Base-by-base conservation (phyloP, 2,113 vertebrate species). In the Rhombomys opimus region DNA sequence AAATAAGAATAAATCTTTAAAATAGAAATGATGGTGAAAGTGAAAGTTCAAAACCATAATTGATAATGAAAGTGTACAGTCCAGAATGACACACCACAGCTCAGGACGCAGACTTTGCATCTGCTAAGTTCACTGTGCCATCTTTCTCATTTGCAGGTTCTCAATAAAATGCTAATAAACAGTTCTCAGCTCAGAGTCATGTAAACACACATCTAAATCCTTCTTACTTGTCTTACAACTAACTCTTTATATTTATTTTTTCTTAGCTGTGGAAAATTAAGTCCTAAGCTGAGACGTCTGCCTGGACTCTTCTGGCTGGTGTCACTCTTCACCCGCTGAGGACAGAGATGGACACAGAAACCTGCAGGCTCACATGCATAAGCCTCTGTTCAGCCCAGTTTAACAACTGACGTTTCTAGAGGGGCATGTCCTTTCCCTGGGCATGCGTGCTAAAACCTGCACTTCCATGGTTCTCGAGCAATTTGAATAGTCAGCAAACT, bases 191-290 rank as follows among this genome's bases (percentile, higher is more conserved):
- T 94, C 41, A 35, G 9, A n/a, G 61, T 59, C 57, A 59, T 32
- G 8, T 90, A 65, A 30, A n/a, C 73, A 27, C 61, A 52, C 61
- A 41, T 54, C 10, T 85, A n/a, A n/a, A 20, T 65, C 4, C 76
- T 27, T 70, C 27, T 46, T n/a, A 5, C 38, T 73, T 77, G 59
- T 90, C 80, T 90, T 65, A 72, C 63, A 92, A 54, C 78, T 96
- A 54, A 93, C 57, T 81, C 46, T 90, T 27, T 35, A 30, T 50
- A 10, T 95, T 93, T 96, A 94, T 57, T 38, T 97, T 94, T 96
- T 87, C 96, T 67, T 93, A 99, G 98, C 94, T 99, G 15, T 99
- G 98, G 98, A 99, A 99, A 97, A 99, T 99, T 59, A 99, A 99
- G 82, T 98, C 98, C 0, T 99, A 96, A 98, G 4, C 65, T 22